Base-by-base conservation (phyloP, 2,113 vertebrate species). In the Prolemur simus region DNA sequence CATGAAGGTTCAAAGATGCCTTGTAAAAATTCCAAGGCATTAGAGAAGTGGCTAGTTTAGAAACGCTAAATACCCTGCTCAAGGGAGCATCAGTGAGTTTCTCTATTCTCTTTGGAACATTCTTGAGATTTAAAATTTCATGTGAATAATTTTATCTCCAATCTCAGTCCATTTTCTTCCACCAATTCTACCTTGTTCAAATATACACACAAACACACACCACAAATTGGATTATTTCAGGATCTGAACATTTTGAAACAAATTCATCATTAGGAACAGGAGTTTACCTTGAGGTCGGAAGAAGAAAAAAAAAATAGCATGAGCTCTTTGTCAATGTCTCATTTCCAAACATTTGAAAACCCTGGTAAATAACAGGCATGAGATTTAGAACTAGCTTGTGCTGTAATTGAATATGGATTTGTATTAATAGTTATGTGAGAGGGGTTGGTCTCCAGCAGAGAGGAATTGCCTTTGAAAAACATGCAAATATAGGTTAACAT, bases 61-160 rank as follows among this genome's bases (percentile, higher is more conserved):
- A 97, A 81, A 96, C 54, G 81, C 80, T 73, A 0, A 20, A 42
- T 39, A 39, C 6, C 17, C 20, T 83, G 12, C 82, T 97, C 94
- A 98, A 94, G 91, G 98, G 96, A 98, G 95, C 77, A 96, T 95
- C 97, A 97, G 86, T 97, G 92, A 93, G 88, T 97, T 83, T 80
- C 84, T 97, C 81, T 87, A 37, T 81, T 78, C 56, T 87, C 92
- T 91, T 97, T 97, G 97, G 94, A 98, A 97, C 52, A 89, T 91
- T 94, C 96, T 96, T 97, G 97, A 97, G 88, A 94, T 92, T 97
- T 96, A 94, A 98, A 97, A 97, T 98, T 96, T 97, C 97, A 96
- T 80, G 63, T 92, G 96, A 74, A 96, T 98, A 95, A 78, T 63
- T 88, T 63, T 56, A 78, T 47, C 60, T 6, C 56, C 82, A 84